Evolutionary conservation across 2,888 invertebrate species (phyloP).

Genomic region (Caenorhabditis sp.): DNA sequence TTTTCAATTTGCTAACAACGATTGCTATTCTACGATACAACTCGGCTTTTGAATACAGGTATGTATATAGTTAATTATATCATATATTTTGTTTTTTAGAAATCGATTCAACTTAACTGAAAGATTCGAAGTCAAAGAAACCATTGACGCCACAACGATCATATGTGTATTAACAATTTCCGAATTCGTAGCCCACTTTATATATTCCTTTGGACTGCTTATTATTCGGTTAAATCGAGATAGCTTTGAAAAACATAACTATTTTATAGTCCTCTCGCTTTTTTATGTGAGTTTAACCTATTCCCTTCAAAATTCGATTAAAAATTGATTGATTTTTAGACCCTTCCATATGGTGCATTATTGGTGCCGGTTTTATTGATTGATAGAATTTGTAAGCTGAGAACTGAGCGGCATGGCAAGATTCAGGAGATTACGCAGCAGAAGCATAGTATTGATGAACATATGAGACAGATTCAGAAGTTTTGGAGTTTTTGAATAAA

Average conservation of each 20-base stretch:
- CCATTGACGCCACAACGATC: not conserved
- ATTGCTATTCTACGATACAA: not conserved
- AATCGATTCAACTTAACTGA: not conserved
- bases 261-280: not conserved
- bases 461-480: not conserved
- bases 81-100: no score
- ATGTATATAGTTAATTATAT: no score
- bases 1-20: not conserved
- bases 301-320: not conserved
- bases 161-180: not conserved
- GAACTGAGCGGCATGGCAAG: not conserved
- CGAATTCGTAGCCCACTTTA: not conserved
- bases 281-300: not conserved
- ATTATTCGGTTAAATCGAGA: not conserved
- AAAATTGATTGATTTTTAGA: not conserved
- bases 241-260: not conserved
- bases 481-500: not conserved
- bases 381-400: not conserved
- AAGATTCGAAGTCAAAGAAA: not conserved
- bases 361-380: not conserved
- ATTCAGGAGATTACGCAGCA: not conserved
- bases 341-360: not conserved
- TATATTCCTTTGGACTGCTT: not conserved
- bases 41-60: not conserved
- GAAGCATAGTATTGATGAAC: not conserved